Evolutionary conservation across 1,140 invertebrate species (phyloP).

Genomic region (Drosophila ogumai): DNA sequence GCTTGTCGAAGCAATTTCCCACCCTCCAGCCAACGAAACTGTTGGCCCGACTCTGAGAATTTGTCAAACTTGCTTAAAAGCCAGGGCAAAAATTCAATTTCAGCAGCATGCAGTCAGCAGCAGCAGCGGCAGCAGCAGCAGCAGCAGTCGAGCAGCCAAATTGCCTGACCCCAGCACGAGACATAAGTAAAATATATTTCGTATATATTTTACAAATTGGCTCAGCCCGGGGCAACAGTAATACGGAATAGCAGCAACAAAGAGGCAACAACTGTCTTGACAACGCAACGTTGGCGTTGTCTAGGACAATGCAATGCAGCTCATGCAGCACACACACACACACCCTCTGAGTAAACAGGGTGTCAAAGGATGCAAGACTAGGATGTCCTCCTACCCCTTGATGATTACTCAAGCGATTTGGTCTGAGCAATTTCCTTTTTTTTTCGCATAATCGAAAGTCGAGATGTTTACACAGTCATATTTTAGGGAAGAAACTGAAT

Average conservation of each 20-base stretch:
- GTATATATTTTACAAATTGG: conserved; percentile 79
- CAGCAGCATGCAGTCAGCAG: conserved; percentile 41
- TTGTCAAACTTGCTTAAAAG: conserved; percentile 74
- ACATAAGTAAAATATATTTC: conserved; percentile 69
- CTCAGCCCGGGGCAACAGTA: conserved; percentile 57
- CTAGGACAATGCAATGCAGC: conserved; percentile 43
- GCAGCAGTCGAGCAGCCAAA: conserved; percentile 46
- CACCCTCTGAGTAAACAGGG: conserved; percentile 19
- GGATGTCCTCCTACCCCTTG: neutral
- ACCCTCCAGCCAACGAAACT: conserved; percentile 26
- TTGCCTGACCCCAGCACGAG: conserved; percentile 53
- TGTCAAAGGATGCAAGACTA: conserved; percentile 3
- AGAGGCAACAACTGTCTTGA: conserved; percentile 63
- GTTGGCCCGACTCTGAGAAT: conserved; percentile 60
- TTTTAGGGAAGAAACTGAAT: neutral
- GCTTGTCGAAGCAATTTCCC: conserved; percentile 50
- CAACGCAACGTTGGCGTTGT: conserved; percentile 54
- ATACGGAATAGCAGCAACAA: conserved; percentile 40
- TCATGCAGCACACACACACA: neutral
- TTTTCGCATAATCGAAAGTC: neutral
- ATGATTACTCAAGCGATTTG: conserved; percentile 4
- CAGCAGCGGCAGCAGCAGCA: conserved; percentile 36
- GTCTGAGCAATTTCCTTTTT: neutral
- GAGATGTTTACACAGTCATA: neutral
- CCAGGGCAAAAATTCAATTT: conserved; percentile 77